Evolutionary conservation across 1,140 invertebrate genomes (phyloP).

Genomic region (Phymorhynchus buccinoides): DNA sequence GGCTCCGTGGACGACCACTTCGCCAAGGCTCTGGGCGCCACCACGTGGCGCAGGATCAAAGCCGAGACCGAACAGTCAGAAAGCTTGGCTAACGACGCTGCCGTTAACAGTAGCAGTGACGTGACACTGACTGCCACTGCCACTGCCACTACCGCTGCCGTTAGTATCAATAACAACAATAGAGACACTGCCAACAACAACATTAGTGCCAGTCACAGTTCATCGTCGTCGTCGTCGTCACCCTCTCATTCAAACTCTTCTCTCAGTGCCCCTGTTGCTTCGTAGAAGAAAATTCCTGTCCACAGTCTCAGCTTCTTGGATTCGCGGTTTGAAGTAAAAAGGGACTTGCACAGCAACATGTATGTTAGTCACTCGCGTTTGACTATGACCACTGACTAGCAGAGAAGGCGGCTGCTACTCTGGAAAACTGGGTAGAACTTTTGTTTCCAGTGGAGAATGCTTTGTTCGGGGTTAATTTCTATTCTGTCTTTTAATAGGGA

Average conservation of each 20-base stretch:
- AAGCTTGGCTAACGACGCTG: background rate
- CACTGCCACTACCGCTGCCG: background rate
- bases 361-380: no score
- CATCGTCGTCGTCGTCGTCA: background rate
- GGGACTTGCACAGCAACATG: no score
- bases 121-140: background rate
- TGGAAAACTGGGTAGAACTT: no score
- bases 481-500: no score
- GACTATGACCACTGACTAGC: no score
- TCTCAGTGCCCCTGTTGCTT: conserved; percentile 29
- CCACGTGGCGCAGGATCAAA: conserved; percentile 90
- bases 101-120: background rate
- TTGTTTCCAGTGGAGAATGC: no score
- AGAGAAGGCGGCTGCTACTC: no score
- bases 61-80: conserved; percentile 63
- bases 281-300: no score
- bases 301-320: no score
- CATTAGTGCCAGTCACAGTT: background rate
- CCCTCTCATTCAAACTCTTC: conserved; percentile 22
- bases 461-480: no score
- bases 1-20: conserved; percentile 93
- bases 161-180: background rate
- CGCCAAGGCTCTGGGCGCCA: conserved; percentile 93
- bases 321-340: no score
- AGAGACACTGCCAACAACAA: conserved; percentile 10